Conservation (phyloP, 2,888 invertebrate genomes). For the Sminthurides aquaticus region DNA sequence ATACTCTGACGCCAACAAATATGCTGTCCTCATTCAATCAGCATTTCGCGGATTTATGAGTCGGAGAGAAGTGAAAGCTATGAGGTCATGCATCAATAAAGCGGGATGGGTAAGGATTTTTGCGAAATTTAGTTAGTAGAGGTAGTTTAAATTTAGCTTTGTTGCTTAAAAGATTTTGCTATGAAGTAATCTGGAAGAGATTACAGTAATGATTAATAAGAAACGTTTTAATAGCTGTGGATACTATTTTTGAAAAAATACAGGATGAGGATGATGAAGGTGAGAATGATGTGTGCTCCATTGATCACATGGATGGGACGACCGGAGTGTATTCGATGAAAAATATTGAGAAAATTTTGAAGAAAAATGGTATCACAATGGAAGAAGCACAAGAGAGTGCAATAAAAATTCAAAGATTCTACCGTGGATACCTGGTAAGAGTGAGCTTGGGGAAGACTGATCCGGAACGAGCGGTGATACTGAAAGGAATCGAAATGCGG, state of each 20-base stretch:
- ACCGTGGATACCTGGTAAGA: slow-evolving; percentile 18
- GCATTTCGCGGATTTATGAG: slow-evolving; percentile 30
- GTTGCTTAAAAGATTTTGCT: too few species aligned
- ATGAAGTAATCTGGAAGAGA: too few species aligned
- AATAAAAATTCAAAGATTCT: slow-evolving; percentile 23
- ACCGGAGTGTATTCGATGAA: slow-evolving; percentile 3
- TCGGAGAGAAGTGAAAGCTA: slow-evolving; percentile 21
- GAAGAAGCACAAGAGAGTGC: slow-evolving; percentile 18
- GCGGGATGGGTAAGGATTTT: neutral
- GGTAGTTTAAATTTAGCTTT: too few species aligned
- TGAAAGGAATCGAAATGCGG: slow-evolving; percentile 7
- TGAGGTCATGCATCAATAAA: neutral
- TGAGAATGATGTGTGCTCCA: slow-evolving; percentile 6
- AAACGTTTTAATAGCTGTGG: too few species aligned
- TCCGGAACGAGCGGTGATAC: slow-evolving; percentile 11
- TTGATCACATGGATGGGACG: neutral
- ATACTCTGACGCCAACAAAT: slow-evolving; percentile 22
- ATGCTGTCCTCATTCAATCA: slow-evolving; percentile 23
- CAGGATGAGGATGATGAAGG: slow-evolving; percentile 15
- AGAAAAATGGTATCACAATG: slow-evolving; percentile 1
- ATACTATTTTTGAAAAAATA: slow-evolving; percentile 6
- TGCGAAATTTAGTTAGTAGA: too few species aligned
- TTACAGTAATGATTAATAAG: too few species aligned
- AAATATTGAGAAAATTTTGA: slow-evolving; percentile 11
- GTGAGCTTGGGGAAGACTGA: slow-evolving; percentile 9